phyloP scores from a whole-genome alignment of 2,888 invertebrate genomes.

The Heliconius hortense region DNA sequence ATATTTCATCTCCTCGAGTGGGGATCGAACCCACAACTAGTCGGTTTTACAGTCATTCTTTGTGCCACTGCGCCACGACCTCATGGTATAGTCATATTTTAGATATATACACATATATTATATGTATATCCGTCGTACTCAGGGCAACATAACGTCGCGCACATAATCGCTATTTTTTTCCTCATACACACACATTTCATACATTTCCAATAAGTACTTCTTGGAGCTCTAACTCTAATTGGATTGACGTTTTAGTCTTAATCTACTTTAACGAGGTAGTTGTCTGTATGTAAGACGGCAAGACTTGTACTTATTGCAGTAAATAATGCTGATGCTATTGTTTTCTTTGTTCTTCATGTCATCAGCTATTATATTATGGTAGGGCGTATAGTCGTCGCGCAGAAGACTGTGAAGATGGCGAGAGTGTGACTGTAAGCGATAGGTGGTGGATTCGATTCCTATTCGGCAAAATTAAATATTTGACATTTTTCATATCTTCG shows the following conservation, averaged over 20 bases:
- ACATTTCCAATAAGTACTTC: constrained; percentile 26
- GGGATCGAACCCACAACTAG: too few species aligned
- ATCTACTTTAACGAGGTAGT: constrained; percentile 27
- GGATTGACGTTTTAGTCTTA: constrained; percentile 36
- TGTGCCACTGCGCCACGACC: too few species aligned
- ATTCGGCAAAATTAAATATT: too few species aligned
- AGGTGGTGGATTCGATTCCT: too few species aligned
- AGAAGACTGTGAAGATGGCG: too few species aligned
- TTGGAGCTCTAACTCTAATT: constrained; percentile 36
- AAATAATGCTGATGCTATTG: not conserved
- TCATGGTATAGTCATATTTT: too few species aligned
- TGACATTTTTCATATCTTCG: too few species aligned
- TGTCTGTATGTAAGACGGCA: constrained; percentile 4
- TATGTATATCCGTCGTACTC: not conserved
- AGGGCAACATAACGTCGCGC: constrained; percentile 3
- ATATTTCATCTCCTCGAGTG: too few species aligned
- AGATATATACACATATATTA: not conserved
- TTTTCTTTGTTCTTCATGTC: not conserved
- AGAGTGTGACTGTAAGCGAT: too few species aligned
- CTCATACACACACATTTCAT: constrained; percentile 3
- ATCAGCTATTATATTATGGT: too few species aligned
- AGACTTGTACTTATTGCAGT: not conserved
- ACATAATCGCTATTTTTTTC: constrained; percentile 23
- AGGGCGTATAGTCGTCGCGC: too few species aligned
- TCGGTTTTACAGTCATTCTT: too few species aligned